These are phyloP conservation scores for Endotricha flammealis DNA, from an alignment of 2,888 invertebrate genomes.

Conservation along the genomic window DNA sequence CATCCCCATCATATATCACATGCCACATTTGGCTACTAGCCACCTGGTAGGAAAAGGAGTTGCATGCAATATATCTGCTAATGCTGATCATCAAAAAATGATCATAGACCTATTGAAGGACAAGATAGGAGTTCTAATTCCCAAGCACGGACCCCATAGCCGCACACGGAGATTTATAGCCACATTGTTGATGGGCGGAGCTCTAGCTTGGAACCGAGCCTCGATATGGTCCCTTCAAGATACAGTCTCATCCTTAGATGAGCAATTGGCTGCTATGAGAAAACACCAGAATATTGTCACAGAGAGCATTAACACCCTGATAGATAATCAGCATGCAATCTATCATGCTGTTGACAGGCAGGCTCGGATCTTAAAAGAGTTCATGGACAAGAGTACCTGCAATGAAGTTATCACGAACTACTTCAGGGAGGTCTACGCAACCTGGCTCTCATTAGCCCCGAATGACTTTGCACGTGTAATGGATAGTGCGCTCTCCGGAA, in stretches of 20 bases:
- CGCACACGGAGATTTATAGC: no score
- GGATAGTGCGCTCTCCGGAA: conserved; percentile 7
- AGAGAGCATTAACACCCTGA: no score
- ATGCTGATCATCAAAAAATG: background rate
- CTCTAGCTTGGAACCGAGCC: background rate
- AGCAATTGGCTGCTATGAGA: background rate
- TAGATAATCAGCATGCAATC: no score
- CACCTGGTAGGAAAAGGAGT: no score
- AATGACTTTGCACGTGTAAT: conserved; percentile 8
- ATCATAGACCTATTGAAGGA: background rate
- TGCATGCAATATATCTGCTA: no score
- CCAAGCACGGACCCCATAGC: no score
- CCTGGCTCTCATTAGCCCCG: background rate
- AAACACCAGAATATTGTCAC: no score
- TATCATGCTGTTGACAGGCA: conserved; percentile 7
- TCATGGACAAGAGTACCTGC: background rate
- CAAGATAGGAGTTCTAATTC: background rate
- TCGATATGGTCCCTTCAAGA: background rate
- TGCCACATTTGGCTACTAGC: background rate
- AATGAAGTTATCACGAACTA: no score
- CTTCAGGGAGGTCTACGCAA: conserved; percentile 4
- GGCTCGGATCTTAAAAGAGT: background rate
- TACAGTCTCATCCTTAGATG: background rate
- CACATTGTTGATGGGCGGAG: no score
- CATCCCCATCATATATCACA: conserved; percentile 6